Evolutionary conservation across 2,113 vertebrate species (phyloP).

Genomic region (Salvelinus alpinus): DNA sequence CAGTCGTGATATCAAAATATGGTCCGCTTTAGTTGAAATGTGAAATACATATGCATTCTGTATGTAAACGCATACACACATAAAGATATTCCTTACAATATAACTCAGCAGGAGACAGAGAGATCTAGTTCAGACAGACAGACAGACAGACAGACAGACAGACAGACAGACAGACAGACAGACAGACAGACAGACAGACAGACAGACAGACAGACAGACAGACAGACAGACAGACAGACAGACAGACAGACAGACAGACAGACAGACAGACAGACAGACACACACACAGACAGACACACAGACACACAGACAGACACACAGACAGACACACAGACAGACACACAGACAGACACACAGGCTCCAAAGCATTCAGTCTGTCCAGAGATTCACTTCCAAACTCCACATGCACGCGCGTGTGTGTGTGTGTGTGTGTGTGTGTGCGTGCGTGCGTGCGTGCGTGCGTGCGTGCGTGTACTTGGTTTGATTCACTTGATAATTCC

Average conservation of each 20-base stretch:
- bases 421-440: no score
- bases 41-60: background rate
- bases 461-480: background rate
- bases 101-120: background rate
- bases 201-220: background rate
- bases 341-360: no score
- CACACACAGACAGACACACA: no score
- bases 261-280: no score
- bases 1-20: background rate
- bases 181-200: background rate
- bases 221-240: background rate
- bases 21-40: no score
- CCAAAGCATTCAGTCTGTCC: conserved; percentile 3
- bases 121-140: background rate
- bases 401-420: background rate
- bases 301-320: no score
- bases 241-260: no score
- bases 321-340: no score
- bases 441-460: no score
- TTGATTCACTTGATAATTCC: conserved; percentile 40
- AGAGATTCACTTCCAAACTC: background rate
- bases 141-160: no score
- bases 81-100: background rate
- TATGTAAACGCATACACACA: background rate
- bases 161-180: background rate